Conservation (phyloP, 2,888 invertebrate genomes). For the Tetragonisca angustula region DNA sequence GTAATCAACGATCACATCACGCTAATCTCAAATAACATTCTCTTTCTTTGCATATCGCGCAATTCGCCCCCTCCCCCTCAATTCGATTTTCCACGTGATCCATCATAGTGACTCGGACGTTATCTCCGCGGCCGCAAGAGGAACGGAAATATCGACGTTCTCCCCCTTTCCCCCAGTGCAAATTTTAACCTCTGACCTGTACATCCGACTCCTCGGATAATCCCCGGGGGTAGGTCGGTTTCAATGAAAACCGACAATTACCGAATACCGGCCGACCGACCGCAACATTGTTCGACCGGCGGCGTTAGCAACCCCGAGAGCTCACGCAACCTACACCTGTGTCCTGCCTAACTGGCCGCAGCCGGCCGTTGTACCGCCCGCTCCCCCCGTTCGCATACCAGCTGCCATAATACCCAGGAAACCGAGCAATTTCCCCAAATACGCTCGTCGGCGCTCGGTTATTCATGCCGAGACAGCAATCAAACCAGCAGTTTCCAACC, state of each 20-base stretch:
- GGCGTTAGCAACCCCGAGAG: conserved; percentile 1
- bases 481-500: conserved; percentile 34
- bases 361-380: neutral
- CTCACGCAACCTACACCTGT: conserved; percentile 35
- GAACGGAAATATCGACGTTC: neutral
- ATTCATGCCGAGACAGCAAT: conserved; percentile 47
- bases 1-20: neutral
- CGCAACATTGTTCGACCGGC: conserved; percentile 31
- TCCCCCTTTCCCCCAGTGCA: neutral
- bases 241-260: conserved; percentile 34
- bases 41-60: neutral
- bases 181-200: neutral
- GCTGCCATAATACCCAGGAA: conserved; percentile 3
- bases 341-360: conserved; percentile 13
- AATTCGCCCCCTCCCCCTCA: neutral
- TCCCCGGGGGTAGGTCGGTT: conserved; percentile 10
- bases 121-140: neutral
- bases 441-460: conserved; percentile 23
- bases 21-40: neutral
- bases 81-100: neutral
- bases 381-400: neutral
- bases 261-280: conserved; percentile 18
- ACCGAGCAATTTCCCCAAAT: conserved; percentile 29
- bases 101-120: neutral
- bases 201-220: neutral